Evolutionary conservation across 2,888 invertebrate species (phyloP), one percentile per base, ranked within the genome.

Genomic region (Prenolepis imparis): DNA sequence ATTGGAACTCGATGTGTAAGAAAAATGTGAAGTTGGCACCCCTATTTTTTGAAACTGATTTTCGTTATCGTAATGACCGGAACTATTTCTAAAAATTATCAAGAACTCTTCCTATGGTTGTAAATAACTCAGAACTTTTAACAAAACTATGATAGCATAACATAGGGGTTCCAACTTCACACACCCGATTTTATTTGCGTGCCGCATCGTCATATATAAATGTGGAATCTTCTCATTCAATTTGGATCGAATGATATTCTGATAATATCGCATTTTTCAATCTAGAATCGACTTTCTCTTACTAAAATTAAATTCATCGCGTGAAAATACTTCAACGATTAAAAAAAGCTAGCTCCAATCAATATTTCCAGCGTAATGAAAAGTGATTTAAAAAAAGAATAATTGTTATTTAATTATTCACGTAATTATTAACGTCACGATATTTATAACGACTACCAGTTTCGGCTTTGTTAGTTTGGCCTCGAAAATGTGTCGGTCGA

Each of bases 301-400:
- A 12, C 5, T 39, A 67, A 67, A 77, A 67, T 48, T 48, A 39
- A 64, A 63, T 52, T 64, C 48, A 52, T 0, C 75, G 2, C 48
- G 3, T 74, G 32, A 74, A n/a, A 61, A 36, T 63, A 12, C 21
- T 59, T 48, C n/a, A 12, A 48, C 66, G 36, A 55, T 66, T 41
- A 67, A 67, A 66, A 41, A 72, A n/a, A n/a, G n/a, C n/a, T n/a
- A n/a, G 36, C 18, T 59, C 9, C 18, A 72, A 39, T 59, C 57
- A 72, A n/a, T 55, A 74, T 44, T 44, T 44, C 9, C 15, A 74
- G 44, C 32, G 32, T 21, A 63, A 9, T n/a, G n/a, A 41, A 41
- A 66, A 66, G 18, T 24, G 18, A 36, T 48, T 66, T 66, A 24
- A 28, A 67, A 66, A 36, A 55, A 39, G 24, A 12, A n/a, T 4